phyloP scores from a whole-genome alignment of 2,797 vertebrate genomes.

The Xenentodon cancila region DNA sequence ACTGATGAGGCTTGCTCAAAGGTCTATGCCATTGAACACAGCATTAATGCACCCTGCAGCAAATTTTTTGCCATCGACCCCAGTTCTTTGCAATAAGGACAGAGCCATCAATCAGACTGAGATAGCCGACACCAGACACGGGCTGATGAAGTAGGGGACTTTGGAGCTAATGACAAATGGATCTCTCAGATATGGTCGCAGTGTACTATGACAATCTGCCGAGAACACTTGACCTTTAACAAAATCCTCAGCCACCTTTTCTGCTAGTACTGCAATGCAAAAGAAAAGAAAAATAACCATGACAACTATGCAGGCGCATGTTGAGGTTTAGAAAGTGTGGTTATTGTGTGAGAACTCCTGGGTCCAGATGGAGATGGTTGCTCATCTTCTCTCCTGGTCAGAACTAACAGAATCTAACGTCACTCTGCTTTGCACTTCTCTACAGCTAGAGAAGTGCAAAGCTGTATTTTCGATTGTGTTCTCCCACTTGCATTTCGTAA shows the following conservation, averaged over 20 bases:
- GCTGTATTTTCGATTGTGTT: too few species aligned
- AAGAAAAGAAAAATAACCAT: too few species aligned
- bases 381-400: too few species aligned
- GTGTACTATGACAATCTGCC: conserved; percentile 58
- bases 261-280: conserved; percentile 30
- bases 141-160: conserved; percentile 76
- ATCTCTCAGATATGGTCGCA: conserved; percentile 70
- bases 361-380: neutral
- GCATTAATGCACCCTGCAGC: conserved; percentile 80
- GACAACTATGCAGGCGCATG: conserved; percentile 45
- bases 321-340: conserved; percentile 20
- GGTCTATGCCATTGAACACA: conserved; percentile 75
- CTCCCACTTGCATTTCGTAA: too few species aligned
- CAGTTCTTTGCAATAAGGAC: conserved; percentile 72
- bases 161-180: conserved; percentile 79
- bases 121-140: conserved; percentile 74
- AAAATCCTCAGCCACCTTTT: conserved; percentile 53
- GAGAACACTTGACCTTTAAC: conserved; percentile 73
- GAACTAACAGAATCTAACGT: too few species aligned
- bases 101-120: conserved; percentile 76
- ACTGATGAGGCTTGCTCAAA: conserved; percentile 79
- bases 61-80: conserved; percentile 80
- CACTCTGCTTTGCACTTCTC: too few species aligned
- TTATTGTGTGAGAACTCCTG: conserved; percentile 40
- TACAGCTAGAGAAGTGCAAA: too few species aligned